These are phyloP conservation scores for Ara ararauna DNA, from an alignment of 2,797 vertebrate species.

Conservation along the genomic window DNA sequence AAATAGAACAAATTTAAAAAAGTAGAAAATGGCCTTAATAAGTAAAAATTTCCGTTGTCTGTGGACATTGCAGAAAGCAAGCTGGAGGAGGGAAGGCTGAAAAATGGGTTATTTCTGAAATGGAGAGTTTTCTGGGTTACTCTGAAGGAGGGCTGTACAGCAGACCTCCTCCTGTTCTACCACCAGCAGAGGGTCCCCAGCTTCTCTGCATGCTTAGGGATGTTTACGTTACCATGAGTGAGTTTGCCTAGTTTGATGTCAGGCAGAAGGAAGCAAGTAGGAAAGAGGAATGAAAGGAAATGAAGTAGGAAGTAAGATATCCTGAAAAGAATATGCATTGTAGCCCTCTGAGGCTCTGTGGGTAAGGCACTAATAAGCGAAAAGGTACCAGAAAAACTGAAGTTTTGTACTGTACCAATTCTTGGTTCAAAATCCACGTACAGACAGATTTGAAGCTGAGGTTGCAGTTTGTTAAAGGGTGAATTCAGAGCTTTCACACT, in stretches of 20 bases:
- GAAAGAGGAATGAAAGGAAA: not conserved
- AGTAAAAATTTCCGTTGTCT: not conserved
- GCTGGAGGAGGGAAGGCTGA: not conserved
- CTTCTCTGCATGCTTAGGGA: not conserved
- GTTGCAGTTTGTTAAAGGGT: not conserved
- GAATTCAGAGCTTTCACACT: not conserved
- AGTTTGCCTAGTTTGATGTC: not conserved
- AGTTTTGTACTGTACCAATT: not conserved
- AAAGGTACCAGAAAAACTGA: not conserved
- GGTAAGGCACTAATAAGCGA: not conserved
- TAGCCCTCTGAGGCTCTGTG: not conserved
- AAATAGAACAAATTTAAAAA: not conserved
- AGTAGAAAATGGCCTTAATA: not conserved
- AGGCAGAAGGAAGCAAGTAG: not conserved
- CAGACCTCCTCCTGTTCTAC: not conserved
- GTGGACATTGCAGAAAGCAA: not conserved
- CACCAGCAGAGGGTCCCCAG: not conserved
- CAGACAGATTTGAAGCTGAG: not conserved
- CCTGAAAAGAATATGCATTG: not conserved
- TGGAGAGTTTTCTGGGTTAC: not conserved
- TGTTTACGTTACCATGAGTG: not conserved
- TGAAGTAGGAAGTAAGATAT: slow-evolving; percentile 1
- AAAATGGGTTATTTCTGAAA: not conserved
- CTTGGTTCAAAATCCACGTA: not conserved
- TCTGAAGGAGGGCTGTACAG: rapidly evolving